phyloP scores from a whole-genome alignment of 2,797 vertebrate genomes.

The Arctocebus calabarensis region DNA sequence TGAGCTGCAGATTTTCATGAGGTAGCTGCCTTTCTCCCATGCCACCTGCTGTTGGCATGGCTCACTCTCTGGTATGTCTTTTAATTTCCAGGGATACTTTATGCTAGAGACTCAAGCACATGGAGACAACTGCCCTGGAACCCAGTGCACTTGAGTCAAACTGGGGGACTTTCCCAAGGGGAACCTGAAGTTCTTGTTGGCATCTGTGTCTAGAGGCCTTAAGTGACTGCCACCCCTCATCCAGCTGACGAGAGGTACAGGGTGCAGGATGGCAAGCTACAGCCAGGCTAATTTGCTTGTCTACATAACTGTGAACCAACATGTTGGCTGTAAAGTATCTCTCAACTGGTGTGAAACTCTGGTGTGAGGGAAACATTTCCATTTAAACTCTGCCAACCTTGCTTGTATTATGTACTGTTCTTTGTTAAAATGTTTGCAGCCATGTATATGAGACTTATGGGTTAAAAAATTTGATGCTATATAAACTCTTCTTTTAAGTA shows the following conservation, averaged over 20 bases:
- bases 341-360: slow-evolving; percentile 15
- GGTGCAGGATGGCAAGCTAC: background rate
- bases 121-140: background rate
- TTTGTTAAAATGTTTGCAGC: slow-evolving; percentile 34
- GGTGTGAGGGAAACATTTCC: slow-evolving; percentile 57
- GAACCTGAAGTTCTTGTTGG: background rate
- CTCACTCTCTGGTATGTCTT: slow-evolving; percentile 23
- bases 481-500: slow-evolving; percentile 44
- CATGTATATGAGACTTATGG: background rate
- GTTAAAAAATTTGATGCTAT: background rate
- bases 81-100: background rate
- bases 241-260: background rate
- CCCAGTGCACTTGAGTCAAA: background rate
- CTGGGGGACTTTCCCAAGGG: background rate
- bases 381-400: slow-evolving; percentile 35
- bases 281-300: background rate
- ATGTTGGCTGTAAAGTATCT: slow-evolving; percentile 21
- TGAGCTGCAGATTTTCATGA: background rate
- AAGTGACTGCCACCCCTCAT: background rate
- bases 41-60: slow-evolving; percentile 26
- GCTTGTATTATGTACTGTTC: background rate
- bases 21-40: background rate
- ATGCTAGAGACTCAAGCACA: background rate
- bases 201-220: background rate
- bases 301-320: background rate